A percentile compares a stretch with the other conserved stretches of the same genome.
These are phyloP conservation scores for Agonopterix arenella DNA, from an alignment of 2,888 invertebrate genomes.

Conservation along the genomic window DNA sequence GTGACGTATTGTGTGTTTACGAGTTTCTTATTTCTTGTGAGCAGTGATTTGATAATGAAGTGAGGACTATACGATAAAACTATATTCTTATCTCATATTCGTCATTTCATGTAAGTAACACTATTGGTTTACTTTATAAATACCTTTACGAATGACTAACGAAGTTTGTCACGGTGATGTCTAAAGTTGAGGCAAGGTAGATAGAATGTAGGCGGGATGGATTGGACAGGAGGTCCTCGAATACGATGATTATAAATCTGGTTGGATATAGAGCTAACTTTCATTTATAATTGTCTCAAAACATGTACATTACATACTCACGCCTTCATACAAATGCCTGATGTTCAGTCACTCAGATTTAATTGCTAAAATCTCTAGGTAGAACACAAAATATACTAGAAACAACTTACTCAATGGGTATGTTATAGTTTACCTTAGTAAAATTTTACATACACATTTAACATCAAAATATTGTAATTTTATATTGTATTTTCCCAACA, in stretches of 20 bases:
- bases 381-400: too few relatives aligned
- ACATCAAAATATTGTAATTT: too few relatives aligned
- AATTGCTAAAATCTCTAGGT: too few relatives aligned
- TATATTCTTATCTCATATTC: conserved; percentile 30
- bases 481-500: too few relatives aligned
- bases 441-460: too few relatives aligned
- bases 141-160: conserved; percentile 9
- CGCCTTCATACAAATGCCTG: background rate
- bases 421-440: too few relatives aligned
- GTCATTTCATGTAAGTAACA: conserved; percentile 41
- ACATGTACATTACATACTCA: background rate
- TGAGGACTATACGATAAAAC: conserved; percentile 35
- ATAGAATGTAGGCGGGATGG: conserved; percentile 18
- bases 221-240: background rate
- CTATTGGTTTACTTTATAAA: conserved; percentile 7
- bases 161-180: conserved; percentile 32
- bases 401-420: too few relatives aligned
- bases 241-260: background rate
- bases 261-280: background rate
- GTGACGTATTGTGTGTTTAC: conserved; percentile 74
- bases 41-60: conserved; percentile 51
- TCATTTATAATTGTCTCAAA: background rate
- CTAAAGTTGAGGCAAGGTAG: conserved; percentile 19
- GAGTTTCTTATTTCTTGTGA: conserved; percentile 38
- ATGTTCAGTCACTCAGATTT: too few relatives aligned